A percentile compares a stretch with the other conserved stretches of the same genome.
Conservation (phyloP, 2,797 vertebrate genomes). For the Myotis planiceps region DNA sequence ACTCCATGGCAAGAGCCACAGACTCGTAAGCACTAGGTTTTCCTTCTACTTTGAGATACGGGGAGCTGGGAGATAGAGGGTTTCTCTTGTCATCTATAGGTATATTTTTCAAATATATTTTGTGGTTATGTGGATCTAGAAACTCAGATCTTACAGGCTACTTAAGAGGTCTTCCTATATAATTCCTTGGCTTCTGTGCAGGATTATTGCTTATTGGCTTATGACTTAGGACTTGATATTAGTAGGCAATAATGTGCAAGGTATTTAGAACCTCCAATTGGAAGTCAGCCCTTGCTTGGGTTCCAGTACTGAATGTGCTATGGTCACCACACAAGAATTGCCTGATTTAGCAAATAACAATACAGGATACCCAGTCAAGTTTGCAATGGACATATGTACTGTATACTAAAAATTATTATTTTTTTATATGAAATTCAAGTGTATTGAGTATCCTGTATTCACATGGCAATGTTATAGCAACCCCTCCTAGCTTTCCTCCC, state of each 20-base stretch:
- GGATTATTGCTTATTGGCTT: background rate
- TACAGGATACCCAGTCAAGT: background rate
- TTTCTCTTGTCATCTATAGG: background rate
- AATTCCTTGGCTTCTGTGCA: background rate
- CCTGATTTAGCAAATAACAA: background rate
- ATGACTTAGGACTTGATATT: background rate
- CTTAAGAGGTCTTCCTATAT: background rate
- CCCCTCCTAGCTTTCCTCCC: background rate
- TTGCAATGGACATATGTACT: background rate
- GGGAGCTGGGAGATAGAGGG: background rate
- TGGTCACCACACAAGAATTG: background rate
- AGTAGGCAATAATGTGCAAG: background rate
- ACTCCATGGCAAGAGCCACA: constrained; percentile 92
- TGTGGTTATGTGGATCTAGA: background rate
- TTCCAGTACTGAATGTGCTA: background rate
- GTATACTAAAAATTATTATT: background rate
- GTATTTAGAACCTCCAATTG: background rate
- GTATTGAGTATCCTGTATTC: background rate
- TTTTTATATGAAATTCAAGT: background rate
- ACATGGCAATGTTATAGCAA: background rate
- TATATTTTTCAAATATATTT: background rate
- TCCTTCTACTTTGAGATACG: background rate
- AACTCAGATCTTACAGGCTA: background rate
- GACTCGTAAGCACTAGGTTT: constrained; percentile 87
- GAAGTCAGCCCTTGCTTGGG: background rate